phyloP scores from a whole-genome alignment of 2,113 vertebrate species.

The Lathamus discolor region DNA sequence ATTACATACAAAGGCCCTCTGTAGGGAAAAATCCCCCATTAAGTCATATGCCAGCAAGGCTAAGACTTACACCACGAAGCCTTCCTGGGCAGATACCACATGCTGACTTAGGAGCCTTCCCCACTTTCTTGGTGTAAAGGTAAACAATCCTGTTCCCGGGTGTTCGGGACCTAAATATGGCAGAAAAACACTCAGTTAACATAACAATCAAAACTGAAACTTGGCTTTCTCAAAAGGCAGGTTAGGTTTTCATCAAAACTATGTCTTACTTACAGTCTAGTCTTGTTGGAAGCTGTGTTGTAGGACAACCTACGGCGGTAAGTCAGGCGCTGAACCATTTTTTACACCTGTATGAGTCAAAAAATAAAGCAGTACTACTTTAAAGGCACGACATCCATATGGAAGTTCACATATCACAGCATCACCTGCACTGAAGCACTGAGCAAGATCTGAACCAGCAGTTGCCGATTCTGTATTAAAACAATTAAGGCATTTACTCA shows the following conservation, averaged over 20 bases:
- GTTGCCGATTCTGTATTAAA: rapidly evolving
- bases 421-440: not conserved
- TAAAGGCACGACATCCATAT: rapidly evolving
- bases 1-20: not conserved
- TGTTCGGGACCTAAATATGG: slow-evolving; percentile 85
- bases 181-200: not conserved
- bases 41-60: not conserved
- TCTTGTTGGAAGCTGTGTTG: slow-evolving; percentile 98
- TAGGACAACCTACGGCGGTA: slow-evolving; percentile 99
- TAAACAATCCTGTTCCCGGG: slow-evolving; percentile 98
- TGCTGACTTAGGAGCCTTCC: slow-evolving; percentile 96
- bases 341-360: slow-evolving; percentile 61
- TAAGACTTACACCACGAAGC: slow-evolving; percentile 90
- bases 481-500: not conserved
- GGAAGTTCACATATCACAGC: not conserved
- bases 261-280: slow-evolving; percentile 87
- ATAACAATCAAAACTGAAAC: not conserved
- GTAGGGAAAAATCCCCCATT: not conserved
- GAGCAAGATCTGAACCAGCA: not conserved
- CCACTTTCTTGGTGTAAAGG: slow-evolving; percentile 98
- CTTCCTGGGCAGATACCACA: slow-evolving; percentile 96
- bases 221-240: rapidly evolving
- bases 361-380: not conserved
- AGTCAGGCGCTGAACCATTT: slow-evolving; percentile 95
- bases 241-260: rapidly evolving